phyloP scores from a whole-genome alignment of 2,797 vertebrate genomes.

The Rhinogobio ventralis region DNA sequence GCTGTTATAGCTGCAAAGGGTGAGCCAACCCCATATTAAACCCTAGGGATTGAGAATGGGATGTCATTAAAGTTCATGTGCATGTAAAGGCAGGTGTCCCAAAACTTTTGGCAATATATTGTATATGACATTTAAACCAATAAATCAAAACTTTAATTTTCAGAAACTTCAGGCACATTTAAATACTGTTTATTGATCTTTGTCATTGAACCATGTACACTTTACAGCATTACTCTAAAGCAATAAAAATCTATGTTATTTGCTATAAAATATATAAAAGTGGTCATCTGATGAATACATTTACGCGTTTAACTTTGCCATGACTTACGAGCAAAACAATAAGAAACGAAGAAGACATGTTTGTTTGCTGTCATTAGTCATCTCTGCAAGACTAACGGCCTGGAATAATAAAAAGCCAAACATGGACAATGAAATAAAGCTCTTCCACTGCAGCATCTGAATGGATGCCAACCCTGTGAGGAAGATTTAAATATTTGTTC shows the following conservation, averaged over 20 bases:
- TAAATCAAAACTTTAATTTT: background rate
- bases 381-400: conserved; percentile 18
- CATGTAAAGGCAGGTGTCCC: too few species aligned
- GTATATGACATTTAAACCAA: background rate
- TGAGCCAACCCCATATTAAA: too few species aligned
- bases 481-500: conserved; percentile 19
- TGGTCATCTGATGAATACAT: background rate
- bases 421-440: conserved; percentile 15
- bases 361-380: conserved; percentile 37
- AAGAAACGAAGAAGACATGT: conserved; percentile 36
- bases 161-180: background rate
- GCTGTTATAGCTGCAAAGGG: too few species aligned
- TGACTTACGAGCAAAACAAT: conserved; percentile 24
- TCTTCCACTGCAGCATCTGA: conserved; percentile 16
- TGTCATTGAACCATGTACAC: background rate
- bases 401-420: conserved; percentile 14
- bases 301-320: background rate
- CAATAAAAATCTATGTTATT: background rate
- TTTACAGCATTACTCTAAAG: background rate
- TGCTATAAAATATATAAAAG: background rate
- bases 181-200: background rate
- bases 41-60: too few species aligned
- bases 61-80: too few species aligned
- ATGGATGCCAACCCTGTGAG: background rate
- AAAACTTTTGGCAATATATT: too few species aligned